Conservation (phyloP, 1,140 invertebrate species). For the Zaprionus tsacasi region DNA sequence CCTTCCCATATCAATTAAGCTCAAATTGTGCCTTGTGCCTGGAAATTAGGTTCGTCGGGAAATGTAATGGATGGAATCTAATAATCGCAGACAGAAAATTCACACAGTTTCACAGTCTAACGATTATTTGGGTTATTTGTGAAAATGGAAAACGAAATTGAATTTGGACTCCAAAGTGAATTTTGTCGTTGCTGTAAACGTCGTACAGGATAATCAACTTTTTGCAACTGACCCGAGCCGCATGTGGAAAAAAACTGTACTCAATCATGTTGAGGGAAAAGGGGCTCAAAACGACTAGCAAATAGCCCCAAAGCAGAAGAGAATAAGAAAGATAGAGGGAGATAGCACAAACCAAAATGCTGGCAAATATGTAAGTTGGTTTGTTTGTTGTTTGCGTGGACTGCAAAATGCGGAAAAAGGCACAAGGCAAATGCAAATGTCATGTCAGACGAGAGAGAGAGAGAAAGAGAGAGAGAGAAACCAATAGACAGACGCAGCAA, state of each 20-base stretch:
- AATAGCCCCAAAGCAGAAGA: constrained; percentile 18
- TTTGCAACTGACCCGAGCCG: constrained; percentile 20
- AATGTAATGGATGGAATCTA: constrained; percentile 1
- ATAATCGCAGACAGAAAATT: constrained; percentile 4
- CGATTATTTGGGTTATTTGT: constrained; percentile 15
- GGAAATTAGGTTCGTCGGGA: neutral
- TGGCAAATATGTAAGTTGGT: constrained; percentile 77
- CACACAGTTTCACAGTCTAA: constrained; percentile 2
- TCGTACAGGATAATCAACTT: constrained; percentile 36
- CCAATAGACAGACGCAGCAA: constrained; percentile 10
- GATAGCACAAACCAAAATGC: constrained; percentile 16
- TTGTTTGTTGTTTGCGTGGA: constrained; percentile 75
- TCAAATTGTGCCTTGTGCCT: constrained; percentile 10
- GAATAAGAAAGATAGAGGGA: constrained; percentile 21
- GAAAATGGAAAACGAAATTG: constrained; percentile 43
- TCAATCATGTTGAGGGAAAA: constrained; percentile 53
- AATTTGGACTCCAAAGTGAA: constrained; percentile 33
- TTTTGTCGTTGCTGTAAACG: constrained; percentile 12
- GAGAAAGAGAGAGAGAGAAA: neutral
- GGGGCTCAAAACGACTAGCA: constrained; percentile 59
- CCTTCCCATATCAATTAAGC: constrained; percentile 60
- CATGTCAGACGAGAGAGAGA: constrained; percentile 24
- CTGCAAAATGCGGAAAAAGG: constrained; percentile 73
- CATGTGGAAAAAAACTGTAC: constrained; percentile 48
- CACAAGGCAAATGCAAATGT: constrained; percentile 65